A percentile compares a stretch with the other conserved stretches of the same genome.
phyloP scores from a whole-genome alignment of 2,797 vertebrate species.

The Buceros bicornis region DNA sequence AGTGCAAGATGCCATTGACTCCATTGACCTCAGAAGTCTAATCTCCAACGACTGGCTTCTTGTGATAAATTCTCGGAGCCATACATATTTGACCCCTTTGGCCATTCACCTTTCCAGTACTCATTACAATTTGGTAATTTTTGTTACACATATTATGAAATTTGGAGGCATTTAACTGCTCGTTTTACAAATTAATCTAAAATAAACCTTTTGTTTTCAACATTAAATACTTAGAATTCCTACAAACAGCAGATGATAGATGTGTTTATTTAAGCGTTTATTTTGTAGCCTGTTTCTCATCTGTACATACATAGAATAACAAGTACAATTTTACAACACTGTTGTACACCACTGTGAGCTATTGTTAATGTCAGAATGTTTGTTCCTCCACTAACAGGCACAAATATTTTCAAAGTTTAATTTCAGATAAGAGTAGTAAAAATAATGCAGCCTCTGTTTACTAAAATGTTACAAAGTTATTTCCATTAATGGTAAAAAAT shows the following conservation, averaged over 20 bases:
- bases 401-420: not conserved
- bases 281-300: not conserved
- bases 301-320: not conserved
- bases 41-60: not conserved
- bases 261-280: not conserved
- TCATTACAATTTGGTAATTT: not conserved
- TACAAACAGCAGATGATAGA: not conserved
- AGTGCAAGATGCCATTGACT: not conserved
- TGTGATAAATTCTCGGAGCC: not conserved
- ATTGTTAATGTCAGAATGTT: not conserved
- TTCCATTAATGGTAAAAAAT: constrained; percentile 18
- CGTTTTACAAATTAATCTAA: not conserved
- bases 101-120: not conserved
- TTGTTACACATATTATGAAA: not conserved
- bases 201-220: not conserved
- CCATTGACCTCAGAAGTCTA: not conserved
- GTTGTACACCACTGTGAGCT: not conserved
- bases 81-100: not conserved
- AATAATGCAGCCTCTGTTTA: not conserved
- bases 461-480: not conserved
- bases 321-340: not conserved
- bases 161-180: not conserved
- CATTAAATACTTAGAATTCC: not conserved
- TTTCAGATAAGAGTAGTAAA: not conserved
- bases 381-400: not conserved